Evolutionary conservation across 2,113 vertebrate genomes (phyloP), one percentile per base, ranked within the genome.

Genomic region (Scatophagus argus): DNA sequence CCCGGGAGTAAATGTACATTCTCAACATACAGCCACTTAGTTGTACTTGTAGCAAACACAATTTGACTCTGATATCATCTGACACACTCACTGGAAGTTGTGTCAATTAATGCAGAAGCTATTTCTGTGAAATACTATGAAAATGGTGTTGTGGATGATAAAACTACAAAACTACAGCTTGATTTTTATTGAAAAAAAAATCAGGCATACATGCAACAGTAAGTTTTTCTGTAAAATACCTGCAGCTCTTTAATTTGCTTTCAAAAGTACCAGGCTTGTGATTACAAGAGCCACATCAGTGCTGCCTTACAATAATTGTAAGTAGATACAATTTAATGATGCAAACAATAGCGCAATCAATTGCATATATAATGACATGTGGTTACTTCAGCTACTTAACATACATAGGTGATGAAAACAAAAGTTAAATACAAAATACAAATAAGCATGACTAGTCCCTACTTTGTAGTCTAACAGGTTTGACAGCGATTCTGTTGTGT

Each of bases 271-370:
- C n/a, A n/a, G n/a, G n/a, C n/a, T n/a, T n/a, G n/a, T n/a, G n/a
- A n/a, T n/a, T n/a, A n/a, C n/a, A n/a, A n/a, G n/a, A n/a, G n/a
- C n/a, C n/a, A n/a, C n/a, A n/a, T n/a, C n/a, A 41, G 38, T 41
- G 54, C 36, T 61, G 56, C n/a, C 16, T 65, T 23, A 46, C 58
- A 41, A 32, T 61, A 21, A 61, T 31, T 39, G 8, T 25, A 51
- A 68, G 25, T 38, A 66, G 16, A 56, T 47, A 25, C 17, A 8
- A 34, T 46, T 44, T 44, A 56, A 56, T 56, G 73, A 55, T 9
- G 39, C 8, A 11, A 44, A 59, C 7, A 21, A 21, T 17, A 19
- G 36, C 25, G 41, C 32, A 6, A 43, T 43, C 32, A 17, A 41
- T 32, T 49, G 17, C 25, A 10, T 21, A 8, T 51, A 60, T 41